A percentile compares a stretch with the other conserved stretches of the same genome.
Conservation (phyloP, 2,888 invertebrate genomes). For the Drosophila neoperkinsi region DNA sequence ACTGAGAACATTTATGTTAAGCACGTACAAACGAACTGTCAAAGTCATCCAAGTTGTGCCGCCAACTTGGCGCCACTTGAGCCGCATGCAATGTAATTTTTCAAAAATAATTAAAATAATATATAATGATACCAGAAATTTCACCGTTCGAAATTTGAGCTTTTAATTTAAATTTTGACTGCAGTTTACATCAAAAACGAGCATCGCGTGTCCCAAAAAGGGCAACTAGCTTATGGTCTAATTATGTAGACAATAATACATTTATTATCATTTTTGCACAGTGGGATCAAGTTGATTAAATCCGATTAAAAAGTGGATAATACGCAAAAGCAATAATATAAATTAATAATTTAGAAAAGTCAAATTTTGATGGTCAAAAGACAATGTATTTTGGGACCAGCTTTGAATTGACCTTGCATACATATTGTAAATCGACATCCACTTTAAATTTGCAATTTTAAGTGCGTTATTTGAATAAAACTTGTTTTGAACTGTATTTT, state of each 20-base stretch:
- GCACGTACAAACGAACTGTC: slow-evolving; percentile 72
- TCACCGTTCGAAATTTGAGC: slow-evolving; percentile 40
- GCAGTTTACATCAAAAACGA: slow-evolving; percentile 8
- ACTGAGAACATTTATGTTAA: slow-evolving; percentile 59
- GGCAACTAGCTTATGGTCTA: slow-evolving; percentile 32
- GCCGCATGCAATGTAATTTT: slow-evolving; percentile 63
- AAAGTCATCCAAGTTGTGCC: slow-evolving; percentile 65
- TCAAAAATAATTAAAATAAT: slow-evolving; percentile 72
- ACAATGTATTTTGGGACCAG: not conserved
- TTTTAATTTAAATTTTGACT: slow-evolving; percentile 40
- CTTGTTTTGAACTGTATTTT: not conserved
- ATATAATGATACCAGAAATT: slow-evolving; percentile 59
- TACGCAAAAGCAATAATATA: not conserved
- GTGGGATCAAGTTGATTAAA: slow-evolving; percentile 23
- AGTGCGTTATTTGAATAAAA: not conserved
- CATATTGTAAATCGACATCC: too few relatives aligned
- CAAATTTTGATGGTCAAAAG: not conserved
- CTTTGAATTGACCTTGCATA: not conserved
- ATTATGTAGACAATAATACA: slow-evolving; percentile 42
- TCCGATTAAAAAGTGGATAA: not conserved
- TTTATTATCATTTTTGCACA: slow-evolving; percentile 70
- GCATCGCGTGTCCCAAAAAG: slow-evolving; percentile 57
- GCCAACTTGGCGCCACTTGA: slow-evolving; percentile 65
- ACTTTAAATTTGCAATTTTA: not conserved
- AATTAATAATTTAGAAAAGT: not conserved